phyloP scores from a whole-genome alignment of 2,113 vertebrate genomes.

The Rafetus swinhoei region DNA sequence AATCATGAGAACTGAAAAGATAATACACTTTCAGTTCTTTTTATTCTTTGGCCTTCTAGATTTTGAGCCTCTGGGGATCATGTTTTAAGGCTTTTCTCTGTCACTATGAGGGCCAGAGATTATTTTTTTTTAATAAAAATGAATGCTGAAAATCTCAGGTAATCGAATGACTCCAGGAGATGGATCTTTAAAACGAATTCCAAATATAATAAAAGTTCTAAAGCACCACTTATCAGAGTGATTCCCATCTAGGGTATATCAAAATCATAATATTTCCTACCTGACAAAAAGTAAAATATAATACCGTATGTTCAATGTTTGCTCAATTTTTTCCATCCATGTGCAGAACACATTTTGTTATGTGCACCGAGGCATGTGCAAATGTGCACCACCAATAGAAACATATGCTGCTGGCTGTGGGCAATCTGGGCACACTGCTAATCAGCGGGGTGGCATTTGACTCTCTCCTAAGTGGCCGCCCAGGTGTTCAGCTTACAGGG shows the following conservation, averaged over 20 bases:
- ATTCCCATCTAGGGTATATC: background rate
- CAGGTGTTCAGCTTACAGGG: too few relatives aligned
- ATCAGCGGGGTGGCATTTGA: too few relatives aligned
- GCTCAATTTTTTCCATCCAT: too few relatives aligned
- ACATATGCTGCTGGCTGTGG: too few relatives aligned
- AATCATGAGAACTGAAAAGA: background rate
- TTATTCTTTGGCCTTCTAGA: background rate
- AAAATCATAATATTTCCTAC: background rate
- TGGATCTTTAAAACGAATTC: background rate
- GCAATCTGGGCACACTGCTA: too few relatives aligned
- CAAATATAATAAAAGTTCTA: background rate
- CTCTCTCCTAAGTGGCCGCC: too few relatives aligned
- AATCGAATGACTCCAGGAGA: background rate
- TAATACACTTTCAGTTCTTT: background rate
- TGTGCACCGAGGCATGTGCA: too few relatives aligned
- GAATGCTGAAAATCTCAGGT: background rate
- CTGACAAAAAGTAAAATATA: background rate
- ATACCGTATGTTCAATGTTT: background rate
- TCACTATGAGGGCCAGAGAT: background rate
- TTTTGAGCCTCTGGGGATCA: background rate
- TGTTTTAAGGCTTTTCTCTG: background rate
- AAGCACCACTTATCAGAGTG: background rate
- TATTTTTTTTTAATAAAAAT: background rate
- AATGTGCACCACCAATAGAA: too few relatives aligned
- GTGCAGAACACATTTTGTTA: too few relatives aligned